These are phyloP conservation scores for Augiades crinisus DNA, from an alignment of 2,888 invertebrate species.

Conservation along the genomic window DNA sequence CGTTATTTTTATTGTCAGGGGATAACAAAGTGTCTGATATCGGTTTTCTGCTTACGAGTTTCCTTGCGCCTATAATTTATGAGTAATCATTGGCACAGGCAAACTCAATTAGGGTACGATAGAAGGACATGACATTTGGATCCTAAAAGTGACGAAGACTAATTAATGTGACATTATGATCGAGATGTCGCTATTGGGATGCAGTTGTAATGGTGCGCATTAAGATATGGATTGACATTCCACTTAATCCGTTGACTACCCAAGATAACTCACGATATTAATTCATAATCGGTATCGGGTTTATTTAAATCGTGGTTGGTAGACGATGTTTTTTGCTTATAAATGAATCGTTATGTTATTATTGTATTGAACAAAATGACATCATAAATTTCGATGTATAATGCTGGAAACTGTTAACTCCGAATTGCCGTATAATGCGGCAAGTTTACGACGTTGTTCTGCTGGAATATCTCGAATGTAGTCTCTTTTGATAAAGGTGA, in stretches of 20 bases:
- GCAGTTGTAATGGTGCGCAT: slow-evolving; percentile 42
- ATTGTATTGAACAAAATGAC: slow-evolving; percentile 45
- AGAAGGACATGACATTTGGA: slow-evolving; percentile 8
- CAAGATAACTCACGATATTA: slow-evolving; percentile 31
- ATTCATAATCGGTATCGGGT: slow-evolving; percentile 32
- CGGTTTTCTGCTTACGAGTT: slow-evolving; percentile 26
- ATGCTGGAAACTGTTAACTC: slow-evolving; percentile 48
- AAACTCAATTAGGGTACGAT: not conserved
- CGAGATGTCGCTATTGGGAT: slow-evolving; percentile 37
- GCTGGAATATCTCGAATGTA: slow-evolving; percentile 51
- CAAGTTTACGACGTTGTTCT: slow-evolving; percentile 49
- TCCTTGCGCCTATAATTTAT: slow-evolving; percentile 21
- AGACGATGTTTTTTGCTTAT: slow-evolving; percentile 1
- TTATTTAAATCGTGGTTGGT: slow-evolving; percentile 10
- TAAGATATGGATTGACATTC: slow-evolving; percentile 48
- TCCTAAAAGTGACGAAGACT: slow-evolving; percentile 42
- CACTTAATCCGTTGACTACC: slow-evolving; percentile 38
- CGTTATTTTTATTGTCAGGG: slow-evolving; percentile 45
- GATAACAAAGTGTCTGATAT: slow-evolving; percentile 38
- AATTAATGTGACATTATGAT: slow-evolving; percentile 48
- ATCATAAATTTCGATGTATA: slow-evolving; percentile 48
- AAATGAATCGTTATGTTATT: slow-evolving; percentile 26
- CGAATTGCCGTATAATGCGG: slow-evolving; percentile 43
- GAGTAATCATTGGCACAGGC: slow-evolving; percentile 29
- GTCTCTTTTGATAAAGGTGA: slow-evolving; percentile 55